Evolutionary conservation across 1,140 invertebrate species (phyloP).

Genomic region (Globodera ellingtonae): DNA sequence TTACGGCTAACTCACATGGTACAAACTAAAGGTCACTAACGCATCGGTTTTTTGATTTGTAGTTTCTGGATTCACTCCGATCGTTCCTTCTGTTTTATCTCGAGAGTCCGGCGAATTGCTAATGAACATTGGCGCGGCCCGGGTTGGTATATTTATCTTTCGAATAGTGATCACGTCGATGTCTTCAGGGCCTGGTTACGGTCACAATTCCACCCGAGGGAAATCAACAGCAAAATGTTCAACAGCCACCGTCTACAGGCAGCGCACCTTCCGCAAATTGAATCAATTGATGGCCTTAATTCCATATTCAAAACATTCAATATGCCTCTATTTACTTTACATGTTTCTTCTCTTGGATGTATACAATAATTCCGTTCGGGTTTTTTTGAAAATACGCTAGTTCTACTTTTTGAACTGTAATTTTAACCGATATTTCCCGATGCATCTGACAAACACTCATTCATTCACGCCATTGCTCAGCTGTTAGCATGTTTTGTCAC

Average conservation of each 20-base stretch:
- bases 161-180: no score
- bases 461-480: no score
- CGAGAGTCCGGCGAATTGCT: neutral
- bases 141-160: neutral
- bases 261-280: neutral
- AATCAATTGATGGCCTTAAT: conserved; percentile 42
- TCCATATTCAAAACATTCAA: conserved; percentile 2
- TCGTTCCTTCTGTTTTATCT: neutral
- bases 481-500: no score
- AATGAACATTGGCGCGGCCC: neutral
- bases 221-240: conserved; percentile 34
- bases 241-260: conserved; percentile 7
- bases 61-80: neutral
- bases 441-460: no score
- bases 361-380: neutral
- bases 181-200: neutral
- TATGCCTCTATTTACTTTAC: neutral
- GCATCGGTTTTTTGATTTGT: neutral
- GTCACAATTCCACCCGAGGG: conserved; percentile 38
- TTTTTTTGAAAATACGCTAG: neutral
- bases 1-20: conserved; percentile 10
- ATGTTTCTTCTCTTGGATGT: neutral
- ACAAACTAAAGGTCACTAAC: neutral
- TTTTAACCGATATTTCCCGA: no score
- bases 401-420: neutral